These are phyloP conservation scores for Leiothrix lutea DNA, from an alignment of 2,113 vertebrate genomes.

Conservation along the genomic window DNA sequence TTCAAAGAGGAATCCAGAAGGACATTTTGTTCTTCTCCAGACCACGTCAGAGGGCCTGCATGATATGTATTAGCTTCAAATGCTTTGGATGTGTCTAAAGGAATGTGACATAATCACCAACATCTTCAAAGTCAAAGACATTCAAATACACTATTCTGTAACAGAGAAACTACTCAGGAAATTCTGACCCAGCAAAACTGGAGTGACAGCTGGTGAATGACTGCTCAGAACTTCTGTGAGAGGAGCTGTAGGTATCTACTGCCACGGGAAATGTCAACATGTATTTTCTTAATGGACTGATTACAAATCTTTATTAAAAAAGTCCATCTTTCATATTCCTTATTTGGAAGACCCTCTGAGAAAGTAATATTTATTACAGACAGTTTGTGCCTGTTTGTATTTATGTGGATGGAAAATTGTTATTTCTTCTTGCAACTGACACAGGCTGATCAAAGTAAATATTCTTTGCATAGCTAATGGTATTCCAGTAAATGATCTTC, in stretches of 20 bases:
- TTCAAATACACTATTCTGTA: neutral
- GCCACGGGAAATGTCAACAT: neutral
- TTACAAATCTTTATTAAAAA: neutral
- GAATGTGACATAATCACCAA: accelerated
- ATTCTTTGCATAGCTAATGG: neutral
- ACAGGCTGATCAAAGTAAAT: neutral
- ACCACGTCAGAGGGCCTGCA: neutral
- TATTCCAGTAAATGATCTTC: neutral
- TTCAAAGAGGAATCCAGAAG: neutral
- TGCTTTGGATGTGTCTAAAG: neutral
- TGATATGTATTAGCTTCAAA: neutral
- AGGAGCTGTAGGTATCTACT: neutral
- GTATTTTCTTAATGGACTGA: neutral
- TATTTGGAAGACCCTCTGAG: neutral
- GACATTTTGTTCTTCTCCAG: neutral
- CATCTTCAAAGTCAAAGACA: neutral
- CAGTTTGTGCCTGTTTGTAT: neutral
- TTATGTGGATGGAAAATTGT: neutral
- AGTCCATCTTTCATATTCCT: neutral
- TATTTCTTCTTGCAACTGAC: neutral
- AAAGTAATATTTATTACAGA: neutral
- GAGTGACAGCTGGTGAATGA: neutral
- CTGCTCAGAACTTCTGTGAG: neutral
- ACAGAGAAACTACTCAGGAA: neutral
- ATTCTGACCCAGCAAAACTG: neutral